These are phyloP conservation scores for Drosophila kokeensis DNA, from an alignment of 2,888 invertebrate species.

Conservation along the genomic window DNA sequence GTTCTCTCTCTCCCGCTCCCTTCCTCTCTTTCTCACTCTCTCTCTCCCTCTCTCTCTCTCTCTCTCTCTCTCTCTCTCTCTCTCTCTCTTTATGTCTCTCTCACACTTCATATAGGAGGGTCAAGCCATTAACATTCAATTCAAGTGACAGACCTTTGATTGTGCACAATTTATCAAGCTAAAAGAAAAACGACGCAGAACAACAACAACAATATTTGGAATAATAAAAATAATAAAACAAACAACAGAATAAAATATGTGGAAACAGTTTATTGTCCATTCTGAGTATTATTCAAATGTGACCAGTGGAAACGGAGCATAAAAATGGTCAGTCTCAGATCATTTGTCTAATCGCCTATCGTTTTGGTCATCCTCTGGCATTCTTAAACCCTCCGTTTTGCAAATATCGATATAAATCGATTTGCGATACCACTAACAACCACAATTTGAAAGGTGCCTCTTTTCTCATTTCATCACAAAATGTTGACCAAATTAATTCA, in stretches of 20 bases:
- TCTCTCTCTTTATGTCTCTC: background rate
- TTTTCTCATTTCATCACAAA: background rate
- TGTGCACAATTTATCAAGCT: conserved; percentile 53
- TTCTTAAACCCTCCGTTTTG: background rate
- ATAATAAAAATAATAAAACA: conserved; percentile 21
- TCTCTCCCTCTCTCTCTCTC: background rate
- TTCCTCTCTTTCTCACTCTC: background rate
- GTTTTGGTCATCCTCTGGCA: background rate
- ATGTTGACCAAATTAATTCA: background rate
- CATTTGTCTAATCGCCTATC: conserved; percentile 52
- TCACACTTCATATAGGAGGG: background rate
- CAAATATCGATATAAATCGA: background rate
- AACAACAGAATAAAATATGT: conserved; percentile 4
- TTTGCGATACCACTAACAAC: background rate
- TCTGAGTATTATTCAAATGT: conserved; percentile 43
- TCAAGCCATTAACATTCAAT: conserved; percentile 58
- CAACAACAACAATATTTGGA: conserved; percentile 14
- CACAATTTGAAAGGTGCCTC: background rate
- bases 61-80: background rate
- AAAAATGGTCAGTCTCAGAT: conserved; percentile 45
- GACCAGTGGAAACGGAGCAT: conserved; percentile 29
- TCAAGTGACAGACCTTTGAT: conserved; percentile 48
- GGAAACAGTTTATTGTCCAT: conserved; percentile 1
- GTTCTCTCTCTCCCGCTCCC: background rate
- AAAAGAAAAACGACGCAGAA: background rate